These are phyloP conservation scores for Pachypeltis micranthus DNA, from an alignment of 1,140 invertebrate species.

Conservation along the genomic window DNA sequence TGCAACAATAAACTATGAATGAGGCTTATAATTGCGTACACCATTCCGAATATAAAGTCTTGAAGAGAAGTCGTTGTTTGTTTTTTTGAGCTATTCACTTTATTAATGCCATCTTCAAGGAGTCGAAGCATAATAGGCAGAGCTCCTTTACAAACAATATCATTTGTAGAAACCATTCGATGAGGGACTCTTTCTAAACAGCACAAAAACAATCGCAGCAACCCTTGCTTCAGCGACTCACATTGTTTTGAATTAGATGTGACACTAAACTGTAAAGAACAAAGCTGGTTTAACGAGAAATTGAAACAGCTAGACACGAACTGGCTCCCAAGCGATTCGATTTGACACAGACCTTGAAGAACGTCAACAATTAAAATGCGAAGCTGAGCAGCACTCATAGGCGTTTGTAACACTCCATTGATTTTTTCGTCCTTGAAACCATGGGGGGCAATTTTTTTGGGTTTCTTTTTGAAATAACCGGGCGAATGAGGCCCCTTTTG, in stretches of 20 bases:
- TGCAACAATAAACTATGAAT: slow-evolving; percentile 47
- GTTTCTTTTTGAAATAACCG: slow-evolving; percentile 20
- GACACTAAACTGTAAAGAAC: slow-evolving; percentile 46
- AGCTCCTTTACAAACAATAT: slow-evolving; percentile 47
- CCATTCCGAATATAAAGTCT: slow-evolving; percentile 48
- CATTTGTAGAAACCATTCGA: slow-evolving; percentile 43
- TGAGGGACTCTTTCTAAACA: slow-evolving; percentile 44
- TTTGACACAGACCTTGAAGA: slow-evolving; percentile 43
- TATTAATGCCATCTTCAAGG: slow-evolving; percentile 20
- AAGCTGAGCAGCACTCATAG: slow-evolving; percentile 44
- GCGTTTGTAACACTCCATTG: slow-evolving; percentile 39
- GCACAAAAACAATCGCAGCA: slow-evolving; percentile 45
- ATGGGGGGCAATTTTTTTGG: slow-evolving; percentile 36
- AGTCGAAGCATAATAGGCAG: slow-evolving; percentile 38
- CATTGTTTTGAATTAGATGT: slow-evolving; percentile 27
- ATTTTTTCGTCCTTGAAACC: slow-evolving; percentile 44
- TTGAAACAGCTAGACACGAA: slow-evolving; percentile 45
- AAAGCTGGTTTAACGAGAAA: slow-evolving; percentile 47
- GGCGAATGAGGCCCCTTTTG: slow-evolving; percentile 26
- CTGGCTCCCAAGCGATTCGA: slow-evolving; percentile 34
- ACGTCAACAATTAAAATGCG: slow-evolving; percentile 45
- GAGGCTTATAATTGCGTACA: slow-evolving; percentile 45
- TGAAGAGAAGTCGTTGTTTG: slow-evolving; percentile 35
- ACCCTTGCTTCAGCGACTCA: slow-evolving; percentile 42
- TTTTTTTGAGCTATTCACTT: slow-evolving; percentile 17